Evolutionary conservation across 2,113 vertebrate genomes (phyloP).

Genomic region (Nibea coibor): DNA sequence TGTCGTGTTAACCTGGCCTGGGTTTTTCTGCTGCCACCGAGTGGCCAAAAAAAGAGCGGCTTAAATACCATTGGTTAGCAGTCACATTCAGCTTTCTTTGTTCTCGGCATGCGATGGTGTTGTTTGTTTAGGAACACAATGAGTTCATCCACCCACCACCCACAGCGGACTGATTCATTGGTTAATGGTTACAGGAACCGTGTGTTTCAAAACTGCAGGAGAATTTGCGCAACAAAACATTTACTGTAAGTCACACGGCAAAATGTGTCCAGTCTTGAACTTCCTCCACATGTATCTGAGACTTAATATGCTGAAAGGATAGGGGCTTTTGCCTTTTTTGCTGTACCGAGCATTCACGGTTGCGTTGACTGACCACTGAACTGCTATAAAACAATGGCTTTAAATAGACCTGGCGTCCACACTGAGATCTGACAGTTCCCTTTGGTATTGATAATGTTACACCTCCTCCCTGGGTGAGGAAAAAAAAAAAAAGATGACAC

Average conservation of each 20-base stretch:
- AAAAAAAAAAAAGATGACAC: slow-evolving; percentile 6
- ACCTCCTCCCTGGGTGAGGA: slow-evolving; percentile 8
- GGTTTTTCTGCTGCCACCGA: too few species aligned
- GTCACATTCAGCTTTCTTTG: too few species aligned
- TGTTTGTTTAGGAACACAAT: background rate
- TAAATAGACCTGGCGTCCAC: slow-evolving; percentile 5
- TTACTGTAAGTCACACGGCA: background rate
- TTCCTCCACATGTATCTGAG: background rate
- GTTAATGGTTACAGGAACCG: background rate
- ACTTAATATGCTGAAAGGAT: background rate
- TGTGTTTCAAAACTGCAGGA: slow-evolving; percentile 6
- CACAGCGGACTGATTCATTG: slow-evolving; percentile 13
- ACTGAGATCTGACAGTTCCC: slow-evolving; percentile 35
- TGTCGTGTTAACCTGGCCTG: background rate
- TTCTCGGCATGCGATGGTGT: too few species aligned
- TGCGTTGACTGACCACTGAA: slow-evolving; percentile 55
- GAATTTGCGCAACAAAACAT: background rate
- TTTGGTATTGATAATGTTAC: slow-evolving; percentile 39
- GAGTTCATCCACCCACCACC: slow-evolving; percentile 12
- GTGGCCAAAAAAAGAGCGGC: too few species aligned
- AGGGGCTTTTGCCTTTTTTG: background rate
- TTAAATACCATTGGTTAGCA: too few species aligned
- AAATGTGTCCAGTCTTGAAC: slow-evolving; percentile 3
- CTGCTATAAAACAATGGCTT: slow-evolving; percentile 32
- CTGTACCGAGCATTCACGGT: slow-evolving; percentile 16